Percentiles rank a stretch among this genome's conserved stretches.
Evolutionary conservation across 2,113 vertebrate species (phyloP).

Genomic region (Tursiops truncatus): DNA sequence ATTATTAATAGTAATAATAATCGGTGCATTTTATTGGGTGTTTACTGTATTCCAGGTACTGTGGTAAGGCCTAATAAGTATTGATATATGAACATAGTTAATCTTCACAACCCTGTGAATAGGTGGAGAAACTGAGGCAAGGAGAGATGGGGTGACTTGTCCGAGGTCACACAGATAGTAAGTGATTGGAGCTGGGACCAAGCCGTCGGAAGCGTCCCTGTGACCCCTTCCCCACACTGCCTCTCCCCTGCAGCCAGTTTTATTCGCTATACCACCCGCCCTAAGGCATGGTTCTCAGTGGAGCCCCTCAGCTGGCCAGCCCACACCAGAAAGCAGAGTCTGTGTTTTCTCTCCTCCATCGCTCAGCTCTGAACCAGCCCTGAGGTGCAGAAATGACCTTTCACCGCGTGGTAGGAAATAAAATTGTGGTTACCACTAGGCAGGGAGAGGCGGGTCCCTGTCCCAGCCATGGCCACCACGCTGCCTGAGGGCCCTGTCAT

Average conservation of each 20-base stretch:
- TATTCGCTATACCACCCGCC: accelerated
- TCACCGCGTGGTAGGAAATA: background rate
- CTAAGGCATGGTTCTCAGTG: background rate
- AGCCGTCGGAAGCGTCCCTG: accelerated
- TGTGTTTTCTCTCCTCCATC: background rate
- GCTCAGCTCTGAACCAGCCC: background rate
- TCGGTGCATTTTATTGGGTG: background rate
- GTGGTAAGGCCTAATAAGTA: background rate
- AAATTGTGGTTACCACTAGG: background rate
- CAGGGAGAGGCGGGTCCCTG: background rate
- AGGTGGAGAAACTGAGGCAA: background rate
- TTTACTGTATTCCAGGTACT: background rate
- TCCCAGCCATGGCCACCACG: background rate
- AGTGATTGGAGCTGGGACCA: background rate
- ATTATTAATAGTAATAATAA: background rate
- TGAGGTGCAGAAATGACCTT: background rate
- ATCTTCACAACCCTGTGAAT: background rate
- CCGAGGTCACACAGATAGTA: background rate
- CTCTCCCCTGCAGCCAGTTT: accelerated
- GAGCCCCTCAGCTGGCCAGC: background rate
- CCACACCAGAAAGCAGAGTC: background rate
- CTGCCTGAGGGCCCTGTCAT: background rate
- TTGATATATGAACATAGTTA: background rate
- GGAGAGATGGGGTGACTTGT: background rate
- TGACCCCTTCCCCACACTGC: background rate